Evolutionary conservation across 2,113 vertebrate genomes (phyloP).

Genomic region (Halichoeres trimaculatus): DNA sequence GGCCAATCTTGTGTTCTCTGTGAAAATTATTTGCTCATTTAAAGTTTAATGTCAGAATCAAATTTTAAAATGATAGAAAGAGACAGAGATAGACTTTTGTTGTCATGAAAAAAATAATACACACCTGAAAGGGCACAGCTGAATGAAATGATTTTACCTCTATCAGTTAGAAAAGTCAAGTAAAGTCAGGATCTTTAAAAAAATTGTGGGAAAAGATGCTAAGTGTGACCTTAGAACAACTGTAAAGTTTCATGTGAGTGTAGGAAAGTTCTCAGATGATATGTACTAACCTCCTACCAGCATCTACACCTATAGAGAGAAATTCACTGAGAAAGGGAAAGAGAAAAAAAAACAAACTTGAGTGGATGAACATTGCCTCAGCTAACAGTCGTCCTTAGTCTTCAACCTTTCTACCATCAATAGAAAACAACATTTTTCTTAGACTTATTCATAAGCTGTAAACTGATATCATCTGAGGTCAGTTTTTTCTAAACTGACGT

Average conservation of each 20-base stretch:
- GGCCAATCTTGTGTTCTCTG: too few species aligned
- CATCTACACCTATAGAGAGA: not conserved
- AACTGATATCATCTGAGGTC: constrained; percentile 71
- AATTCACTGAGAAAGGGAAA: not conserved
- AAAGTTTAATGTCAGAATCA: too few species aligned
- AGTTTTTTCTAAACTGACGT: constrained; percentile 51
- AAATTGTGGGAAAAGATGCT: not conserved
- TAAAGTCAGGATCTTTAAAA: too few species aligned
- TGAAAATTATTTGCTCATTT: too few species aligned
- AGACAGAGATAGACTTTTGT: too few species aligned
- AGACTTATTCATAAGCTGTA: constrained; percentile 67
- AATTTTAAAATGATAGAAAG: too few species aligned
- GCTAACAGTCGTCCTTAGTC: constrained; percentile 32
- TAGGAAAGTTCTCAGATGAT: constrained; percentile 4
- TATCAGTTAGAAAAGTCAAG: too few species aligned
- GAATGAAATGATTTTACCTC: too few species aligned
- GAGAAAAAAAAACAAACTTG: not conserved
- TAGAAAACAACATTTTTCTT: constrained; percentile 39
- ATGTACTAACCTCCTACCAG: not conserved
- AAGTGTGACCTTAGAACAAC: not conserved
- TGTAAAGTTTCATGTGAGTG: not conserved
- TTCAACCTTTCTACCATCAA: constrained; percentile 28
- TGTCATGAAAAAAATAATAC: too few species aligned
- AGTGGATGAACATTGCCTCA: not conserved
- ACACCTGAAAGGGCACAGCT: too few species aligned